Evolutionary conservation across 2,113 vertebrate genomes (phyloP).

Genomic region (Cephalopholis sonnerati): DNA sequence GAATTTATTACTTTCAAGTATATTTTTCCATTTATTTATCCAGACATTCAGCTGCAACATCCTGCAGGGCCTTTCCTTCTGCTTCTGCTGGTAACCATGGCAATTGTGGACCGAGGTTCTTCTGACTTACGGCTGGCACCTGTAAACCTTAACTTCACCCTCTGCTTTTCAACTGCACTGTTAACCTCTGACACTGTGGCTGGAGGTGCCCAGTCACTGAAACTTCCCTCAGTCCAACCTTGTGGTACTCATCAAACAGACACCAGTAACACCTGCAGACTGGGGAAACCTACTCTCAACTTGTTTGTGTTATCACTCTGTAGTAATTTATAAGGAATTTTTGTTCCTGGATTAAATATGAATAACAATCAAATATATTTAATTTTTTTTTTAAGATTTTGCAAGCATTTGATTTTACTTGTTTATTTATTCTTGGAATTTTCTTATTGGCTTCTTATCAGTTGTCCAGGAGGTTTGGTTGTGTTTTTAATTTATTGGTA

Average conservation of each 20-base stretch:
- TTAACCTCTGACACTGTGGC: conserved; percentile 18
- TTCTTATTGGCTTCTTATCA: conserved; percentile 37
- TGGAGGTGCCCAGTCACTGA: neutral
- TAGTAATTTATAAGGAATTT: conserved; percentile 71
- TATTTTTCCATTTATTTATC: neutral
- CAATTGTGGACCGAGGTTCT: conserved; percentile 56
- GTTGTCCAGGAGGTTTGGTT: conserved; percentile 44
- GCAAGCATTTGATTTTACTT: conserved; percentile 74
- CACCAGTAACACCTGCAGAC: conserved; percentile 6
- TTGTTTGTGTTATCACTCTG: conserved; percentile 36
- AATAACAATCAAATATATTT: conserved; percentile 79
- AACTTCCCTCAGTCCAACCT: neutral
- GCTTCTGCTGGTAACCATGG: conserved; percentile 46
- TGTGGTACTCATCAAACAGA: conserved; percentile 5
- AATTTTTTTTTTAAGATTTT: conserved; percentile 76
- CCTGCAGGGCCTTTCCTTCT: conserved; percentile 8
- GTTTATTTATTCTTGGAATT: conserved; percentile 78
- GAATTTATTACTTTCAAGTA: conserved; percentile 1
- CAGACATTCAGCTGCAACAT: conserved; percentile 50
- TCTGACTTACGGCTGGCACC: conserved; percentile 71
- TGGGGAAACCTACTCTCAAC: neutral
- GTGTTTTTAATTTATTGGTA: conserved; percentile 71
- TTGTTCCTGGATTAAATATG: conserved; percentile 50
- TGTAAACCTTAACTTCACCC: conserved; percentile 77
- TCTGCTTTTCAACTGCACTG: conserved; percentile 47